Conservation (phyloP, 92 coral and sea anemone species). For the Zoanthus solanderi region DNA sequence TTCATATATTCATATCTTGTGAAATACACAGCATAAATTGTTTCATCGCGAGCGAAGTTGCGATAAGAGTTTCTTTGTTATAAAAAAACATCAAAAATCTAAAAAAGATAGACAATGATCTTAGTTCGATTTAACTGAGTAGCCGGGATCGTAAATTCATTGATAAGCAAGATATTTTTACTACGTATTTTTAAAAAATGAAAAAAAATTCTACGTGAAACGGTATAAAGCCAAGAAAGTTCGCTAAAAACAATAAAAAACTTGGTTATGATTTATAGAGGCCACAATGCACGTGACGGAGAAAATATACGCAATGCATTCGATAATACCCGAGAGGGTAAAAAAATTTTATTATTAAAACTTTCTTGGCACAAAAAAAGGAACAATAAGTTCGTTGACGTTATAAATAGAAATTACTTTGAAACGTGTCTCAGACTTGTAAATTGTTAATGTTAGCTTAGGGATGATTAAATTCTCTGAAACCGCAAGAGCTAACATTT, state of each 20-base stretch:
- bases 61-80: conserved; percentile 80
- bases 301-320: conserved; percentile 43
- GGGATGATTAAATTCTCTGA: conserved; percentile 43
- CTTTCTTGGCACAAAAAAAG: conserved; percentile 60
- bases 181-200: neutral
- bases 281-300: neutral
- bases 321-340: conserved; percentile 66
- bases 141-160: conserved; percentile 62
- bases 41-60: conserved; percentile 77
- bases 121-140: conserved; percentile 41
- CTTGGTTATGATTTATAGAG: neutral
- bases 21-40: conserved; percentile 74
- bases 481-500: conserved; percentile 37
- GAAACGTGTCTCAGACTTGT: conserved; percentile 57
- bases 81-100: conserved; percentile 48
- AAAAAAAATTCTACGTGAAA: conserved; percentile 60
- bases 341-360: neutral
- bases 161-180: conserved; percentile 21
- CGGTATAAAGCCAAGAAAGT: neutral
- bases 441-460: conserved; percentile 46
- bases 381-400: conserved; percentile 58
- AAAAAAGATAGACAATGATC: conserved; percentile 52
- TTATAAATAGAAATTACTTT: conserved; percentile 73
- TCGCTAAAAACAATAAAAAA: neutral
- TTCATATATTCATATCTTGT: conserved; percentile 4